These are phyloP conservation scores for Vulpes vulpes DNA, from an alignment of 2,113 vertebrate genomes.

Conservation along the genomic window DNA sequence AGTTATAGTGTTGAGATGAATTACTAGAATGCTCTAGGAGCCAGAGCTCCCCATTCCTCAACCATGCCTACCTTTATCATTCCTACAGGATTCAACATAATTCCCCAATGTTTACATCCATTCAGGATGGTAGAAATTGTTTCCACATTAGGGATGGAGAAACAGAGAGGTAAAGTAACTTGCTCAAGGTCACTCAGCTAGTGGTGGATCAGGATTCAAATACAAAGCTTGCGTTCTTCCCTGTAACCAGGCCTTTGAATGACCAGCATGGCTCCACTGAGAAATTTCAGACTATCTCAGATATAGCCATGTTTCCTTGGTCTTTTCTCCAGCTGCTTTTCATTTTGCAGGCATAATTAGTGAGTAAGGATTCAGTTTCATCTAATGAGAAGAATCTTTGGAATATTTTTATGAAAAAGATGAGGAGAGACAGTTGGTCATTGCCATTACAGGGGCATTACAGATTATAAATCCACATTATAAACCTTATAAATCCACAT, in stretches of 20 bases:
- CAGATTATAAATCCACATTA: not conserved
- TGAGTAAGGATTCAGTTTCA: not conserved
- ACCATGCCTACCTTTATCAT: not conserved
- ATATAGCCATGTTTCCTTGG: not conserved
- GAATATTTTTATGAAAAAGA: not conserved
- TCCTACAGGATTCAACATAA: not conserved
- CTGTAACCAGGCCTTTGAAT: not conserved
- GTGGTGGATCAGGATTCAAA: not conserved
- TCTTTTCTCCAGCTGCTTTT: not conserved
- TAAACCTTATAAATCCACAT: not conserved
- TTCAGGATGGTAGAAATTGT: not conserved
- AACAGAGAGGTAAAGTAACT: not conserved
- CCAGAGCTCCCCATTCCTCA: not conserved
- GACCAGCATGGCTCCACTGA: not conserved
- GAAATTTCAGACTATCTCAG: not conserved
- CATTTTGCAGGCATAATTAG: not conserved
- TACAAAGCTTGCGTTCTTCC: not conserved
- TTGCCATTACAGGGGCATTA: not conserved
- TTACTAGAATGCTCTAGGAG: not conserved
- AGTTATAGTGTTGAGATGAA: not conserved
- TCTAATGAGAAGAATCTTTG: not conserved
- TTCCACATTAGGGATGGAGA: not conserved
- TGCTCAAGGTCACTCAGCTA: not conserved
- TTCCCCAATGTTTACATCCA: not conserved
- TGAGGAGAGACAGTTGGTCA: not conserved